These are phyloP conservation scores for Hexactinellida sp. DNA, from an alignment of 37 sponge, comb jelly and placozoan genomes.

Conservation along the genomic window DNA sequence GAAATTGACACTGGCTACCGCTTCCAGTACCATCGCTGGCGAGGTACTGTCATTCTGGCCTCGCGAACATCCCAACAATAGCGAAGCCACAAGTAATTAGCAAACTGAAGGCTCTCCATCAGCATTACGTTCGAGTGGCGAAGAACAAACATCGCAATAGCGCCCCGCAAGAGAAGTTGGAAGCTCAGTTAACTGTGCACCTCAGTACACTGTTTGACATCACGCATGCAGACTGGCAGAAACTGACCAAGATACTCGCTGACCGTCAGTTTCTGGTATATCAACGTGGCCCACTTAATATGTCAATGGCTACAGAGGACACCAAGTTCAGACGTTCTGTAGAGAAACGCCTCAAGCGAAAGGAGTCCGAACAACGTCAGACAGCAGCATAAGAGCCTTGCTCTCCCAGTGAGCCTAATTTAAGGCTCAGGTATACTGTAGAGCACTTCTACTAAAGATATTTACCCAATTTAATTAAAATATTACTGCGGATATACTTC, in stretches of 20 bases:
- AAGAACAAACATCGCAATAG: background rate
- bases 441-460: too few relatives aligned
- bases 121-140: background rate
- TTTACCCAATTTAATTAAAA: too few relatives aligned
- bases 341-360: background rate
- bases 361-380: background rate
- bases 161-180: background rate
- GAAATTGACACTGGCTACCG: background rate
- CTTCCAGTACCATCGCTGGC: background rate
- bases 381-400: background rate
- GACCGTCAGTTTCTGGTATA: too few relatives aligned
- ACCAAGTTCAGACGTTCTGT: background rate
- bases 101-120: background rate
- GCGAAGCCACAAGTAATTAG: background rate
- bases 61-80: too few relatives aligned
- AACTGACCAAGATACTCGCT: too few relatives aligned
- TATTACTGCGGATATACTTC: too few relatives aligned
- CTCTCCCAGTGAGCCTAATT: background rate
- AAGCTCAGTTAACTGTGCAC: background rate
- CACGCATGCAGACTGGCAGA: background rate
- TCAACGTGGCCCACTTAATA: too few relatives aligned
- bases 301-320: background rate
- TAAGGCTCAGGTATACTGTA: too few relatives aligned
- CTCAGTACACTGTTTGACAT: background rate
- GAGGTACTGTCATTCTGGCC: background rate